Evolutionary conservation across 2,888 invertebrate genomes (phyloP), one percentile per base, ranked within the genome.

Genomic region (Aspidapion aeneum): DNA sequence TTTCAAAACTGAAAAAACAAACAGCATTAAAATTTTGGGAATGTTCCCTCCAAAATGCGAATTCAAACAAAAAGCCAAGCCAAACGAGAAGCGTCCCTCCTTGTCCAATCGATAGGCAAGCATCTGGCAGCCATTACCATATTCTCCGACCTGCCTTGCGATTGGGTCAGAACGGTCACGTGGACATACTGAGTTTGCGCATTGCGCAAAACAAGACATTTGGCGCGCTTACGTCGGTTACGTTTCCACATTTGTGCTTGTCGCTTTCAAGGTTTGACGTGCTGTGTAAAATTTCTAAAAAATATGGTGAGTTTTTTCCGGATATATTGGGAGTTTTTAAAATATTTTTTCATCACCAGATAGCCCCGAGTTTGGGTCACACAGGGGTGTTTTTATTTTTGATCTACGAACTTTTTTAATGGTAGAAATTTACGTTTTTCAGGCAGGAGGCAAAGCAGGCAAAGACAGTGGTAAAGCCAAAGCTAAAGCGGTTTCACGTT

Each of bases 381-480:
- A 35, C 35, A 12, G 35, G 48, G 50, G n/a, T 50, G 21, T 21
- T 59, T 48, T 35, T 35, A 12, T 35, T 35, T 35, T 35, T 12
- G 5, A 35, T 12, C 35, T 35, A 35, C 5, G 5, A 12, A 7
- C 5, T 35, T 35, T 35, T 35, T 35, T 35, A 35, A 35, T 35
- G 35, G 35, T 35, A 35, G 35, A 61, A 72, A 72, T 82, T 78
- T 81, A 75, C 76, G 74, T 80, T 82, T 86, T 86, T 80, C 85
- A 94, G 99, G 98, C 98, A 88, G 99, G 98, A 82, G 99, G 99
- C 81, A 99, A 99, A 92, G 98, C 99, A 83, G 99, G 99, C 79
- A 99, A 99, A 87, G 99, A 99, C 87, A 97, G 98, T 70, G 99
- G 99, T 78, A 98, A 98, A 87, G 95, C 97, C 62, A 98, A 98